These are phyloP conservation scores for Cricetomys ansorgei DNA, from an alignment of 2,113 vertebrate species.

Conservation along the genomic window DNA sequence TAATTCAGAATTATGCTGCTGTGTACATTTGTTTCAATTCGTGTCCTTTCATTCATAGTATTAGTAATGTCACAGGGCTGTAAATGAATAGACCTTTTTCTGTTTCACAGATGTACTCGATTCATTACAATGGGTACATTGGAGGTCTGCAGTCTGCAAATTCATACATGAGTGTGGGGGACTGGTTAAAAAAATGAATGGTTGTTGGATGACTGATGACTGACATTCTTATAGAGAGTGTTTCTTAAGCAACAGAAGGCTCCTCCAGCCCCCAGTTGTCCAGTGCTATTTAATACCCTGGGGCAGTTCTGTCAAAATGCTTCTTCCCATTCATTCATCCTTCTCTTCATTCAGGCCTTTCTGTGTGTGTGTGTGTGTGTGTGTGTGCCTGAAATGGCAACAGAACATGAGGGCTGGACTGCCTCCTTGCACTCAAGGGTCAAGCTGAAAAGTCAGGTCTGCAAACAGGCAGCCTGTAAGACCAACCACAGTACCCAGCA, in stretches of 20 bases:
- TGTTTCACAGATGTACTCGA: conserved; percentile 52
- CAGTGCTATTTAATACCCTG: conserved; percentile 58
- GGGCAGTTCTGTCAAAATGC: conserved; percentile 77
- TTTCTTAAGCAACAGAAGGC: conserved; percentile 58
- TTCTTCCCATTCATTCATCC: conserved; percentile 81
- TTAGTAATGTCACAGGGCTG: conserved; percentile 50
- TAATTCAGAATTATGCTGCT: conserved; percentile 12
- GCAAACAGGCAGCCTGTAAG: not conserved
- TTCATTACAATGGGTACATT: conserved; percentile 52
- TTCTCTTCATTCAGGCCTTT: conserved; percentile 81
- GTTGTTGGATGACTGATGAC: conserved; percentile 45
- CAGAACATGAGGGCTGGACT: conserved; percentile 31
- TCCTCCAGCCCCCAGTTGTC: conserved; percentile 11
- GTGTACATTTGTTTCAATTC: not conserved
- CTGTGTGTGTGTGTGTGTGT: not conserved
- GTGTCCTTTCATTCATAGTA: conserved; percentile 38
- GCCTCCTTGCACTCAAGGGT: not conserved
- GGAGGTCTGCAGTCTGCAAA: conserved; percentile 56
- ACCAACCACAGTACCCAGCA: not conserved
- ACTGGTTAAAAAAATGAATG: conserved; percentile 46
- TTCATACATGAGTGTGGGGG: conserved; percentile 15
- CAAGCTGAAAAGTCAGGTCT: conserved; percentile 30
- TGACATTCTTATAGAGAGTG: conserved; percentile 36
- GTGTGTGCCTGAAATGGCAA: conserved; percentile 37
- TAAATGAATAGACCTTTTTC: not conserved